A percentile compares a stretch with the other conserved stretches of the same genome.
Conservation (phyloP, 2,888 invertebrate species). For the Coenonympha glycerion region DNA sequence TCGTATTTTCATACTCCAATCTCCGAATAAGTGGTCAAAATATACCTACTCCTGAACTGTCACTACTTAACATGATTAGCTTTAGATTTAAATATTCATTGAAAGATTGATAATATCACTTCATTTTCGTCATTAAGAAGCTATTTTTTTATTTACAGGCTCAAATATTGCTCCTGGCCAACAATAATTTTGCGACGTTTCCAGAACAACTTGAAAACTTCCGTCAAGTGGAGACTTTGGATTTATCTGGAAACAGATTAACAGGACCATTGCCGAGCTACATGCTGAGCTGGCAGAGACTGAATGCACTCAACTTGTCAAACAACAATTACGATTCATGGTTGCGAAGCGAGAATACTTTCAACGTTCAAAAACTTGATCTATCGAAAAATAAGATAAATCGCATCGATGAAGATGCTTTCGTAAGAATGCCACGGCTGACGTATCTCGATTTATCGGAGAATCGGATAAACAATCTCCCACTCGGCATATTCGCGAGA, state of each 20-base stretch:
- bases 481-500: slow-evolving; percentile 72
- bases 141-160: slow-evolving; percentile 66
- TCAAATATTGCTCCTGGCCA: slow-evolving; percentile 78
- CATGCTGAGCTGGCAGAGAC: slow-evolving; percentile 61
- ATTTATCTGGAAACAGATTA: slow-evolving; percentile 71
- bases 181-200: slow-evolving; percentile 76
- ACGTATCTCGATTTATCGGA: slow-evolving; percentile 79
- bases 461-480: slow-evolving; percentile 78
- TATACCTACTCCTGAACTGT: too few species aligned
- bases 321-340: slow-evolving; percentile 72
- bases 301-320: slow-evolving; percentile 76
- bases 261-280: slow-evolving; percentile 57
- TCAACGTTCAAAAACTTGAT: slow-evolving; percentile 74
- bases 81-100: too few species aligned
- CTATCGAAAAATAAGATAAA: slow-evolving; percentile 80
- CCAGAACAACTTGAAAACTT: slow-evolving; percentile 70
- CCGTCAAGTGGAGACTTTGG: slow-evolving; percentile 64
- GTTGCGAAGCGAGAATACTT: slow-evolving; percentile 42
- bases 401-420: slow-evolving; percentile 75
- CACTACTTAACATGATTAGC: too few species aligned
- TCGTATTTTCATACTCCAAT: too few species aligned
- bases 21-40: too few species aligned
- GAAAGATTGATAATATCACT: too few species aligned
- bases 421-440: slow-evolving; percentile 73
- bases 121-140: not conserved